Percentiles rank a stretch among this genome's conserved stretches.
Evolutionary conservation across 2,113 vertebrate species (phyloP).

Genomic region (Oryzias curvinotus): DNA sequence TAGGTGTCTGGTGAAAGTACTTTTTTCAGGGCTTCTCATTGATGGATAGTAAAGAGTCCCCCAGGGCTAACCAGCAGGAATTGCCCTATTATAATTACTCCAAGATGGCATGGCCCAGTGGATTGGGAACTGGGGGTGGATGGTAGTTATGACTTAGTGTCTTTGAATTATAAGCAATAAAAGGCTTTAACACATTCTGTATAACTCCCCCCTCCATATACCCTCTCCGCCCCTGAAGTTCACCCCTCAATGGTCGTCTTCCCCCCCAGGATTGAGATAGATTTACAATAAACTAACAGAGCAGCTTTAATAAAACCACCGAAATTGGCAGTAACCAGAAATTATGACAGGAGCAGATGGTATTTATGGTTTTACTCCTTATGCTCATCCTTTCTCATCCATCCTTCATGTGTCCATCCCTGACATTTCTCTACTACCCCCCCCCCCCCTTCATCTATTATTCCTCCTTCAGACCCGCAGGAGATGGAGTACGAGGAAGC

Average conservation of each 20-base stretch:
- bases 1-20: no score
- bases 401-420: slow-evolving; percentile 1
- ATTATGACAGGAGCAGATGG: slow-evolving; percentile 37
- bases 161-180: slow-evolving; percentile 63
- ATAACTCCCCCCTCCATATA: slow-evolving; percentile 24
- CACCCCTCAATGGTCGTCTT: slow-evolving; percentile 15
- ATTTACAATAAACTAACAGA: slow-evolving; percentile 51
- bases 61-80: slow-evolving; percentile 49
- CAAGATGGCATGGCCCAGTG: slow-evolving; percentile 40
- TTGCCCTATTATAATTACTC: slow-evolving; percentile 65
- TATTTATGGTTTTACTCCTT: slow-evolving; percentile 43
- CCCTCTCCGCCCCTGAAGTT: slow-evolving; percentile 42
- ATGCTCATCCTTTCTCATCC: neutral
- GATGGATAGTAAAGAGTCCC: slow-evolving; percentile 63
- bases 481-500: slow-evolving; percentile 98
- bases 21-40: slow-evolving; percentile 33
- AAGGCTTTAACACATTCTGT: slow-evolving; percentile 42
- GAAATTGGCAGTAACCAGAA: slow-evolving; percentile 53
- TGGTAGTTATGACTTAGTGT: slow-evolving; percentile 49
- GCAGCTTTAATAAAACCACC: slow-evolving; percentile 46
- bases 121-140: slow-evolving; percentile 43
- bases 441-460: neutral
- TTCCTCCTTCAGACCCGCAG: slow-evolving; percentile 78
- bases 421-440: neutral
- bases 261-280: slow-evolving; percentile 35